Evolutionary conservation across 1,140 invertebrate genomes (phyloP).

Genomic region (Drosophila lacteicornis): DNA sequence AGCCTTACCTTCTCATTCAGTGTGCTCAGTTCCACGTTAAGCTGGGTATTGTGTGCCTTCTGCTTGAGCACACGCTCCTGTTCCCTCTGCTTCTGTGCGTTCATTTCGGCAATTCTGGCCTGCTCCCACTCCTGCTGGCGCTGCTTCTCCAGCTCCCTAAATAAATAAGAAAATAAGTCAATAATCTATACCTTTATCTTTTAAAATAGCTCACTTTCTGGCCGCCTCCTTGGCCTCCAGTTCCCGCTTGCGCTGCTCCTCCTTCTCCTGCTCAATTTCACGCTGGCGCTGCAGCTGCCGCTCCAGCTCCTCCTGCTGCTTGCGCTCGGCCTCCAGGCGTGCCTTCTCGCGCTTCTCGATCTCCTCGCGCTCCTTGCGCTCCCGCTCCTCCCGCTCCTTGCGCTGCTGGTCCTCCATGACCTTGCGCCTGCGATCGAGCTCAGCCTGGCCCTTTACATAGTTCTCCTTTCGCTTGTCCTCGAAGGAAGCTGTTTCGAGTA

Average conservation of each 20-base stretch:
- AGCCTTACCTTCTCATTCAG: constrained; percentile 89
- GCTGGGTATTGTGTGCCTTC: constrained; percentile 94
- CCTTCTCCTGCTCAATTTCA: constrained; percentile 93
- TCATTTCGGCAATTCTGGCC: constrained; percentile 94
- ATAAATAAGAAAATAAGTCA: constrained; percentile 33
- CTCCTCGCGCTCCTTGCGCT: constrained; percentile 96
- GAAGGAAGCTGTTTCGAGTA: constrained; percentile 90
- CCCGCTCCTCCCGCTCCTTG: constrained; percentile 93
- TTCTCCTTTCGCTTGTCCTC: constrained; percentile 99
- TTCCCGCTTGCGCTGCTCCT: constrained; percentile 90
- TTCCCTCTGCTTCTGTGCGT: constrained; percentile 93
- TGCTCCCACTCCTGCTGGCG: constrained; percentile 98
- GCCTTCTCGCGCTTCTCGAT: constrained; percentile 93
- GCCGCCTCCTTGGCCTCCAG: constrained; percentile 93
- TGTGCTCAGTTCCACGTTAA: constrained; percentile 86
- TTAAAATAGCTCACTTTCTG: constrained; percentile 86
- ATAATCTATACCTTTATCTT: fast-evolving
- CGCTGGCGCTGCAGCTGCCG: constrained; percentile 86
- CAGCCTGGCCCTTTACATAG: constrained; percentile 98
- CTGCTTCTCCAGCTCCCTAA: constrained; percentile 96
- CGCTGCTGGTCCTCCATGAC: constrained; percentile 88
- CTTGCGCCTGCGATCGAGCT: constrained; percentile 96
- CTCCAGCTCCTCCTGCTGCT: constrained; percentile 88
- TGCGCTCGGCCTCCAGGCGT: constrained; percentile 88
- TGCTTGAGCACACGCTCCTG: constrained; percentile 95